A percentile compares a stretch with the other conserved stretches of the same genome.
phyloP scores from a whole-genome alignment of 2,797 vertebrate species.

The Adelosebastes latens region DNA sequence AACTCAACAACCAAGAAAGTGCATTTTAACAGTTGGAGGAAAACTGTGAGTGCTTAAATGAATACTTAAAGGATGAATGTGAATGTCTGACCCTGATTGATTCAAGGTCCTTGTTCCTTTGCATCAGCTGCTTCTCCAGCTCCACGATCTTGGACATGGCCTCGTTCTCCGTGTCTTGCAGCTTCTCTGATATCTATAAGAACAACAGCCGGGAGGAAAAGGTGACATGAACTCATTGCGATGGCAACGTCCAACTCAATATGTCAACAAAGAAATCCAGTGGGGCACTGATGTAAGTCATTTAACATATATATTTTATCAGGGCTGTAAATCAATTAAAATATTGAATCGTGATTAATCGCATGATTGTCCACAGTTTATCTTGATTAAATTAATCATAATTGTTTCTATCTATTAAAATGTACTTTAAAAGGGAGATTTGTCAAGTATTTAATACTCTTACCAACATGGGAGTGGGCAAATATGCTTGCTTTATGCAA shows the following conservation, averaged over 20 bases:
- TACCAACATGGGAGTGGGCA: no score
- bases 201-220: not conserved
- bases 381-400: no score
- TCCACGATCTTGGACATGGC: conserved; percentile 97
- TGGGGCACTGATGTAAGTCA: not conserved
- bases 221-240: not conserved
- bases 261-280: not conserved
- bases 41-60: not conserved
- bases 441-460: no score
- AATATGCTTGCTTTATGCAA: no score
- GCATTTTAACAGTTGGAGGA: not conserved
- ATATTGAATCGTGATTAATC: no score
- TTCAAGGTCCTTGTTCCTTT: conserved; percentile 94
- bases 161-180: conserved; percentile 97
- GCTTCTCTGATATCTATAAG: conserved; percentile 91
- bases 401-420: no score
- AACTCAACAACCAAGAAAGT: not conserved
- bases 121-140: conserved; percentile 95
- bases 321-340: no score
- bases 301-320: not conserved
- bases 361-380: no score
- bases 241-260: conserved; percentile 1
- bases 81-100: conserved; percentile 85
- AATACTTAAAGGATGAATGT: not conserved
- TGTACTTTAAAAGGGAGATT: no score